Evolutionary conservation across 2,888 invertebrate genomes (phyloP).

Genomic region (Elmis aenea): DNA sequence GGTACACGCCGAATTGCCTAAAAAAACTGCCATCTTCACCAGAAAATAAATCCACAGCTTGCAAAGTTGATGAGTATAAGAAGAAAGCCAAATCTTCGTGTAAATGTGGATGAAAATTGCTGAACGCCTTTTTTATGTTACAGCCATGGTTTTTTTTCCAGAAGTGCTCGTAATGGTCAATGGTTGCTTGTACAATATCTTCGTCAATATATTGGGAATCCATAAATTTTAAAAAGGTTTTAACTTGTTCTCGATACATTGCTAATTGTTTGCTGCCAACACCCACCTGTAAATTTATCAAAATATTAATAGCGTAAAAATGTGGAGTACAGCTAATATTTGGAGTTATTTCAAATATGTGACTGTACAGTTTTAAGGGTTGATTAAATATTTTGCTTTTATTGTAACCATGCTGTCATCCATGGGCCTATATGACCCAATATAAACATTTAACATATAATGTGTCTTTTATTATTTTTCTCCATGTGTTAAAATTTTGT

Average conservation of each 20-base stretch:
- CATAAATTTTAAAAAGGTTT: constrained; percentile 23
- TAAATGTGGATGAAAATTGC: constrained; percentile 5
- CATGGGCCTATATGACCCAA: no score
- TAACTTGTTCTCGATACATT: constrained; percentile 21
- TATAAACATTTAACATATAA: no score
- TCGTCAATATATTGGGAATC: constrained; percentile 22
- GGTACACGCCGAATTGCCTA: constrained; percentile 12
- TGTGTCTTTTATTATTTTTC: no score
- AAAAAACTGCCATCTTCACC: constrained; percentile 12
- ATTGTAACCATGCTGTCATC: no score
- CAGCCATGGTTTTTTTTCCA: constrained; percentile 24
- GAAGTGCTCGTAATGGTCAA: constrained; percentile 25
- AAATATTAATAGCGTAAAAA: constrained; percentile 3
- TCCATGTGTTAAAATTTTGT: no score
- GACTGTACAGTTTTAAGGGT: no score
- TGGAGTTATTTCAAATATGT: no score
- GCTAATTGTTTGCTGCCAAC: no score
- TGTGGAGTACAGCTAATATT: no score
- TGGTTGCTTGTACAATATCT: constrained; percentile 18
- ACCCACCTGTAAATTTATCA: no score
- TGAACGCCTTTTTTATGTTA: constrained; percentile 3
- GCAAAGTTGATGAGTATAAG: constrained; percentile 11
- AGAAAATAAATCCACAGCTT: constrained; percentile 10
- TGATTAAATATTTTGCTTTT: no score
- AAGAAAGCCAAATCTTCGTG: constrained; percentile 11